Evolutionary conservation across 1,140 invertebrate species (phyloP).

Genomic region (Meloidogyne floridensis): DNA sequence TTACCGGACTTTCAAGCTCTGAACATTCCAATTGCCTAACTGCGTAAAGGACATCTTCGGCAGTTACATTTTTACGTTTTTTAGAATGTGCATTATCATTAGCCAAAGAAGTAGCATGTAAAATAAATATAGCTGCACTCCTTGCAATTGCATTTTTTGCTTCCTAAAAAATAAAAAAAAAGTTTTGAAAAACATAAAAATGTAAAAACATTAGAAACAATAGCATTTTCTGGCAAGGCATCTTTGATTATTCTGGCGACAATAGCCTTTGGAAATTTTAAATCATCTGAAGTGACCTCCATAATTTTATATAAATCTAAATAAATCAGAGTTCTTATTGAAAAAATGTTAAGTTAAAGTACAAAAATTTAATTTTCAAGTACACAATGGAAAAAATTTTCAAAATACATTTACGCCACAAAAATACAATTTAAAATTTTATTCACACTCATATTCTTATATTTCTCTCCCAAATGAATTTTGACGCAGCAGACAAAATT

Average conservation of each 20-base stretch:
- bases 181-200: neutral
- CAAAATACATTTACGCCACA: too few relatives aligned
- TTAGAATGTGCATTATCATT: slow-evolving; percentile 37
- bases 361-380: too few relatives aligned
- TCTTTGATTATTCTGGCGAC: slow-evolving; percentile 37
- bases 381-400: too few relatives aligned
- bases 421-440: too few relatives aligned
- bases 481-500: too few relatives aligned
- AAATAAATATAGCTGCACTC: slow-evolving; percentile 37
- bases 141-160: slow-evolving; percentile 40
- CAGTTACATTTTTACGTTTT: slow-evolving; percentile 40
- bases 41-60: slow-evolving; percentile 40
- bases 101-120: slow-evolving; percentile 35
- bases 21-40: slow-evolving; percentile 33
- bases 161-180: slow-evolving; percentile 24
- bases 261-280: slow-evolving; percentile 34
- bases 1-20: slow-evolving; percentile 37
- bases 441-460: too few relatives aligned
- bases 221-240: slow-evolving; percentile 26
- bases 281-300: slow-evolving; percentile 34
- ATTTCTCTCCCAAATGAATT: too few relatives aligned
- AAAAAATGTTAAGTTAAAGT: too few relatives aligned
- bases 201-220: slow-evolving; percentile 36
- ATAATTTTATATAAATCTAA: neutral
- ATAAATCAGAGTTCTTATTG: too few relatives aligned